Conservation (phyloP, 2,113 vertebrate genomes). For the Gymnobelideus leadbeateri region DNA sequence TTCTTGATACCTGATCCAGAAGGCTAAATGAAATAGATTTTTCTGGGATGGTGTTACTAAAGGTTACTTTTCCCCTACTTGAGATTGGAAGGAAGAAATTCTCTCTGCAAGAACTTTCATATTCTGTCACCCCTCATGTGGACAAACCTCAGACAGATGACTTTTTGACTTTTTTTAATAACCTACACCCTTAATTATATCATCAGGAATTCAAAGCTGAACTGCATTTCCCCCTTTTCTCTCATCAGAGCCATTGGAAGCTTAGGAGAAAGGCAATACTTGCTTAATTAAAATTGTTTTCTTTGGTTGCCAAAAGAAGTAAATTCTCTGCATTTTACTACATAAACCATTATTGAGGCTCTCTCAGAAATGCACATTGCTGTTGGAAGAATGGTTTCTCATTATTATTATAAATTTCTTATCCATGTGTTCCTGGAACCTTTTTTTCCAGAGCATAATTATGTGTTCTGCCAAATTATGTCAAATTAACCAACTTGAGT, state of each 20-base stretch:
- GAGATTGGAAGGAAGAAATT: not conserved
- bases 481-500: slow-evolving; percentile 30
- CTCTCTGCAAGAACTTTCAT: not conserved
- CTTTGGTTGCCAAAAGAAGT: slow-evolving; percentile 53
- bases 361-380: not conserved
- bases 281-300: slow-evolving; percentile 32
- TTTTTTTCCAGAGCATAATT: slow-evolving; percentile 45
- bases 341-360: slow-evolving; percentile 37
- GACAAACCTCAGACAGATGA: not conserved
- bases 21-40: slow-evolving; percentile 20
- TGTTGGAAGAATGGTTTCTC: slow-evolving; percentile 45
- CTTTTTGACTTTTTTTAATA: not conserved
- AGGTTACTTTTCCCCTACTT: not conserved
- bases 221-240: not conserved
- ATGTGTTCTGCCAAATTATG: slow-evolving; percentile 62
- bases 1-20: not conserved
- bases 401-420: slow-evolving; percentile 41
- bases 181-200: not conserved
- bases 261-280: slow-evolving; percentile 7
- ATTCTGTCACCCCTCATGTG: not conserved
- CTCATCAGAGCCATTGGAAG: slow-evolving; percentile 5
- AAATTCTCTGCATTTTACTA: slow-evolving; percentile 52
- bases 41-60: not conserved
- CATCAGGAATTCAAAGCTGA: not conserved
- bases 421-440: not conserved